phyloP scores from a whole-genome alignment of 2,113 vertebrate species.

The Ifrita kowaldi region DNA sequence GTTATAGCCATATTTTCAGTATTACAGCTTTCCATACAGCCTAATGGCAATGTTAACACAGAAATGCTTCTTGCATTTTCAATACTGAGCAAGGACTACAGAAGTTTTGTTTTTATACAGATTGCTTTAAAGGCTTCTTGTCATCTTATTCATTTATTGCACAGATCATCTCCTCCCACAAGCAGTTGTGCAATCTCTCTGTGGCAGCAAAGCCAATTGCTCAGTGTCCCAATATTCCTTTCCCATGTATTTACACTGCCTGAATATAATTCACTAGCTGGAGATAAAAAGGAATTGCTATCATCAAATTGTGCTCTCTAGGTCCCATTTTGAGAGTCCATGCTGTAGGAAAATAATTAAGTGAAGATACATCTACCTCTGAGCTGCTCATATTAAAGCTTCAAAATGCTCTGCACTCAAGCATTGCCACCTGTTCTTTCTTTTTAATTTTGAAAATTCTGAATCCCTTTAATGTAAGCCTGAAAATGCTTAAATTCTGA shows the following conservation, averaged over 20 bases:
- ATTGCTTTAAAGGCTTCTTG: background rate
- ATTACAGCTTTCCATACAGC: background rate
- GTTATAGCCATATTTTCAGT: background rate
- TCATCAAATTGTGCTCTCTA: background rate
- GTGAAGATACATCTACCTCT: background rate
- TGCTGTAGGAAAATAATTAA: conserved; percentile 18
- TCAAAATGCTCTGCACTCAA: background rate
- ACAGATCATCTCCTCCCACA: conserved; percentile 11
- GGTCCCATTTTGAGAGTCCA: background rate
- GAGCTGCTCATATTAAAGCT: background rate
- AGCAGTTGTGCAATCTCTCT: conserved; percentile 6
- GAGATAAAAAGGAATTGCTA: conserved; percentile 32
- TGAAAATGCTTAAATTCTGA: conserved; percentile 4
- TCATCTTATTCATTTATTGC: background rate
- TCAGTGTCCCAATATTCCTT: background rate
- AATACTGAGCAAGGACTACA: background rate
- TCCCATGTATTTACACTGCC: background rate
- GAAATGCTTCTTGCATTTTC: too few relatives aligned
- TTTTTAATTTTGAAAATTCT: conserved; percentile 17
- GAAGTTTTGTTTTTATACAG: background rate
- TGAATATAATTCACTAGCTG: conserved; percentile 11
- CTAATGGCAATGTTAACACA: background rate
- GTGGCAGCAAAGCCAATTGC: conserved; percentile 16
- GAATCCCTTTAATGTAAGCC: background rate
- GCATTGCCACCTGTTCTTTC: conserved; percentile 39